Evolutionary conservation across 2,888 invertebrate species (phyloP).

Genomic region (Scrobipalpa atriplicella): DNA sequence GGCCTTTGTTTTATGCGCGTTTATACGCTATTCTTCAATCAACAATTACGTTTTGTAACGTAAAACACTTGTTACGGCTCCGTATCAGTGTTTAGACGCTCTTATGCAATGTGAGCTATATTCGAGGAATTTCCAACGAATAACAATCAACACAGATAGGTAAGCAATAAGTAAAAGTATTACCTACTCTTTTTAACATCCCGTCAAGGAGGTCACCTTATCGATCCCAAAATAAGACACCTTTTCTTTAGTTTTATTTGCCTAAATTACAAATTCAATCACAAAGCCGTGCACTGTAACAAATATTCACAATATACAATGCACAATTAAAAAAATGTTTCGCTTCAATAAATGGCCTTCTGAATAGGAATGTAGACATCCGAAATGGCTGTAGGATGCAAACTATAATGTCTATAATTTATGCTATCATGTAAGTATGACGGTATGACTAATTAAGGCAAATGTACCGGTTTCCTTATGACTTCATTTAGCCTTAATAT

Average conservation of each 20-base stretch:
- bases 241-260: too few species aligned
- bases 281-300: too few species aligned
- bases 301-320: too few species aligned
- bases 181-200: too few species aligned
- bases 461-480: conserved; percentile 18
- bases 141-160: too few species aligned
- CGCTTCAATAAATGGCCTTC: not conserved
- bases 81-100: conserved; percentile 6
- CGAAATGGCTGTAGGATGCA: not conserved
- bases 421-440: not conserved
- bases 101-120: not conserved
- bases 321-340: too few species aligned
- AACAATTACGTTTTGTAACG: conserved; percentile 38
- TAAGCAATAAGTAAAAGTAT: too few species aligned
- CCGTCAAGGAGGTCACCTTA: too few species aligned
- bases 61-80: not conserved
- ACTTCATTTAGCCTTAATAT: conserved; percentile 15
- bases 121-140: too few species aligned
- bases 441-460: conserved; percentile 6
- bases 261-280: too few species aligned
- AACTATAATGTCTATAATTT: not conserved
- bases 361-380: not conserved
- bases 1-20: conserved; percentile 42
- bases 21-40: conserved; percentile 42
- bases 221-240: too few species aligned